phyloP scores from a whole-genome alignment of 2,797 vertebrate genomes.

The Gadopsis bispinosus region DNA sequence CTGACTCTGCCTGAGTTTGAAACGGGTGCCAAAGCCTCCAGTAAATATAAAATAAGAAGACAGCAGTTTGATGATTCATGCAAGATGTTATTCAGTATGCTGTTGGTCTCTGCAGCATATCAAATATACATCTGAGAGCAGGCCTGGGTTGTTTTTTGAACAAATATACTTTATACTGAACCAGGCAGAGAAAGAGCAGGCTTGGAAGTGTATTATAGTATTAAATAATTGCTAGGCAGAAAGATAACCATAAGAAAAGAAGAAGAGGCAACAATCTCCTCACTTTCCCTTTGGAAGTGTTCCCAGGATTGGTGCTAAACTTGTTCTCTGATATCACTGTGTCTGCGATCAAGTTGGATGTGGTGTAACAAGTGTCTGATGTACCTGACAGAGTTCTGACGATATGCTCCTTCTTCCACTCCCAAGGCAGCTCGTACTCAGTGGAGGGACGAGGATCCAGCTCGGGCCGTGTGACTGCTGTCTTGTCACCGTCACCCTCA shows the following conservation, averaged over 20 bases:
- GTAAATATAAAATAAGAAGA: constrained; percentile 54
- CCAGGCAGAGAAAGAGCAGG: constrained; percentile 6
- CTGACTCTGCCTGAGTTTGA: constrained; percentile 42
- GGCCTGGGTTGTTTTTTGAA: constrained; percentile 39
- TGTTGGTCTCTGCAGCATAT: constrained; percentile 50
- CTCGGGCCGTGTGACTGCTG: constrained; percentile 82
- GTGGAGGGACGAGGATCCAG: constrained; percentile 87
- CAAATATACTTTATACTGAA: constrained; percentile 42
- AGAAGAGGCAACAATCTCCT: not conserved
- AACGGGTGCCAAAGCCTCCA: constrained; percentile 35
- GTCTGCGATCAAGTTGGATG: not conserved
- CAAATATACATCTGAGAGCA: constrained; percentile 69
- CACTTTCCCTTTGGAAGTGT: not conserved
- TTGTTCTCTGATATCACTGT: not conserved
- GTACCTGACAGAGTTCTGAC: constrained; percentile 92
- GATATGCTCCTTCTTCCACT: constrained; percentile 95
- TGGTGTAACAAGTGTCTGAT: not conserved
- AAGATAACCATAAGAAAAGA: not conserved
- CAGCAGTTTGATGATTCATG: constrained; percentile 68
- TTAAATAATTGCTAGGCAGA: not conserved
- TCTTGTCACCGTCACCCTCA: constrained; percentile 77
- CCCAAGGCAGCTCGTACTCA: constrained; percentile 95
- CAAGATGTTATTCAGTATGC: constrained; percentile 58
- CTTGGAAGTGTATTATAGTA: not conserved
- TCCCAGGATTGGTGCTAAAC: not conserved